phyloP scores from a whole-genome alignment of 2,888 invertebrate genomes.

The Physocephala rufipes region DNA sequence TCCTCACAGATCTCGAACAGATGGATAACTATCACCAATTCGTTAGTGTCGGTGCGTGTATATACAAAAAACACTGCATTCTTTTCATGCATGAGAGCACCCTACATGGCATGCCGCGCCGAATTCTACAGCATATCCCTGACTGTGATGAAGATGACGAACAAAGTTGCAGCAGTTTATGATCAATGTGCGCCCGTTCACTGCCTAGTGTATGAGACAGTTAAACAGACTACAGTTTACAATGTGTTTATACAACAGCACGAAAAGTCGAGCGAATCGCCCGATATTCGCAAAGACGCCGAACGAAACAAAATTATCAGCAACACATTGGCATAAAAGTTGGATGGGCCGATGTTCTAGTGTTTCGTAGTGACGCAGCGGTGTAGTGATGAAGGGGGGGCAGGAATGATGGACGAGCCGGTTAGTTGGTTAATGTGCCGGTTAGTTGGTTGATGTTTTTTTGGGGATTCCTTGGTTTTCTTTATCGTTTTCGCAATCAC shows the following conservation, averaged over 20 bases:
- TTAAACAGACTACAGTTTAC: too few relatives aligned
- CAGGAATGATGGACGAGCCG: neutral
- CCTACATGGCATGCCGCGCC: slow-evolving; percentile 12
- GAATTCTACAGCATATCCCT: too few relatives aligned
- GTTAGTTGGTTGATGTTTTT: neutral
- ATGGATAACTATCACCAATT: neutral
- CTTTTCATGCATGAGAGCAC: slow-evolving; percentile 24
- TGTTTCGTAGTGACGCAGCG: neutral
- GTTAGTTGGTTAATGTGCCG: too few relatives aligned
- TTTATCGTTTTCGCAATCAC: neutral
- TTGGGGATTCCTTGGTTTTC: neutral
- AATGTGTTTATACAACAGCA: slow-evolving; percentile 1
- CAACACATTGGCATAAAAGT: neutral
- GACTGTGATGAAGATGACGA: neutral
- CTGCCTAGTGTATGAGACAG: slow-evolving; percentile 21
- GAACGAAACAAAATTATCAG: neutral
- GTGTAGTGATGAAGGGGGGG: too few relatives aligned
- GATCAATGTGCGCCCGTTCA: too few relatives aligned
- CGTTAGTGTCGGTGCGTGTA: neutral
- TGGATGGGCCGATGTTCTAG: neutral
- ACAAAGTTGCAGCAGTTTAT: slow-evolving; percentile 13
- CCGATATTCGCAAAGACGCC: neutral
- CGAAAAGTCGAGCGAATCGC: slow-evolving; percentile 1
- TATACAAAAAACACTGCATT: slow-evolving; percentile 14
- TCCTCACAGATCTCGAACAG: slow-evolving; percentile 5